These are phyloP conservation scores for Drosophila incognita DNA, from an alignment of 2,888 invertebrate species.

Conservation along the genomic window DNA sequence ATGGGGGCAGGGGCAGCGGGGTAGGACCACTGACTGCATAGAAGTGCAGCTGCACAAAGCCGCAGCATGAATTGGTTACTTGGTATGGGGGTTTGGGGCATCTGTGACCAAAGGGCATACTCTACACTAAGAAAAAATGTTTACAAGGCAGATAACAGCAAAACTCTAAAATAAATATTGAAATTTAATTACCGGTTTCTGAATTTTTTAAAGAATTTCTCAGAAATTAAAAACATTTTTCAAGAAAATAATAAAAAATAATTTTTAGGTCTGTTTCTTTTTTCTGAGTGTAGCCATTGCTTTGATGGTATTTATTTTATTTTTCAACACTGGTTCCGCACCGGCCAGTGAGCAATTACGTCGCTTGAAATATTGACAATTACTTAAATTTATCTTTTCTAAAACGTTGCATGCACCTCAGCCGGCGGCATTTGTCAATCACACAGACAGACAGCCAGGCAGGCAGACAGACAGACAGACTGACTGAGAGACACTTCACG, in stretches of 20 bases:
- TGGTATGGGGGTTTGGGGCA: neutral
- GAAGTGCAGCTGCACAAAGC: slow-evolving; percentile 75
- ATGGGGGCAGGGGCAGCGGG: neutral
- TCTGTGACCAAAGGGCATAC: slow-evolving; percentile 21
- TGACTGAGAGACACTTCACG: slow-evolving; percentile 63
- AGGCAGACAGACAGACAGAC: slow-evolving; percentile 22
- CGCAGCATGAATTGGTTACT: slow-evolving; percentile 28
- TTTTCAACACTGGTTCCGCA: slow-evolving; percentile 22
- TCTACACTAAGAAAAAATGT: neutral
- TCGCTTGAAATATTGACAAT: slow-evolving; percentile 80
- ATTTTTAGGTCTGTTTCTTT: neutral
- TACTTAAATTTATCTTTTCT: slow-evolving; percentile 81
- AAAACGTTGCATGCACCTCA: slow-evolving; percentile 75
- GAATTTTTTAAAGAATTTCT: too few relatives aligned
- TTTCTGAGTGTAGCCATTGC: slow-evolving; percentile 10
- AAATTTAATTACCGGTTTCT: neutral
- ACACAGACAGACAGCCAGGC: slow-evolving; percentile 43
- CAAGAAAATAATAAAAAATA: too few relatives aligned
- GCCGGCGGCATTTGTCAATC: slow-evolving; percentile 74
- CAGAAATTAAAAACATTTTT: too few relatives aligned
- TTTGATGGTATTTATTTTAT: slow-evolving; percentile 62
- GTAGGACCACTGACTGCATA: slow-evolving; percentile 41
- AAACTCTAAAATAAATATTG: neutral
- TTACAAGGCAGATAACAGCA: accelerated
- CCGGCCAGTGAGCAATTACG: slow-evolving; percentile 66